phyloP scores from a whole-genome alignment of 2,113 vertebrate species.

The Hippocampus zosterae region DNA sequence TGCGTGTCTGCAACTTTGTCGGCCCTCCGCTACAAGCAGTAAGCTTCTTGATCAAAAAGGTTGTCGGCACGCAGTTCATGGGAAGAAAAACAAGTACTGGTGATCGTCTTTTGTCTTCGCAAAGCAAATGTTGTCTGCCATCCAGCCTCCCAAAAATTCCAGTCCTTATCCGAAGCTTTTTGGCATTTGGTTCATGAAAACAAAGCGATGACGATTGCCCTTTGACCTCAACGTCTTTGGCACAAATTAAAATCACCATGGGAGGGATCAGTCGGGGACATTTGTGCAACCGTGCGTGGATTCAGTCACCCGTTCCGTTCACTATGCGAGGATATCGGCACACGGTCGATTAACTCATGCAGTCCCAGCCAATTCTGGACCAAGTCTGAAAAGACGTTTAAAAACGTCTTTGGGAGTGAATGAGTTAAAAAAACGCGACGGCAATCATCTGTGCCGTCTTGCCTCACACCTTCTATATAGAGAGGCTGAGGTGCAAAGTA shows the following conservation, averaged over 20 bases:
- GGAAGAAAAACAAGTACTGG: no score
- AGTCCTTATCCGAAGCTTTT: neutral
- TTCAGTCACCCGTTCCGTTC: neutral
- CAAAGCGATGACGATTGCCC: neutral
- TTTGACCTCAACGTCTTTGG: neutral
- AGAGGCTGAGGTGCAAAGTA: neutral
- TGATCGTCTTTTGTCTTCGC: no score
- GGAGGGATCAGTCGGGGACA: neutral
- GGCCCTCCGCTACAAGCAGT: neutral
- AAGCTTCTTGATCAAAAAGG: neutral
- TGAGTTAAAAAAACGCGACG: neutral
- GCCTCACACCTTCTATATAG: neutral
- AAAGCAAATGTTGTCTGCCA: neutral
- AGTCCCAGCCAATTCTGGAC: no score
- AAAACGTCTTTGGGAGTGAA: no score
- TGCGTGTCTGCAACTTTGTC: no score
- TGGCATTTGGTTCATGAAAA: neutral
- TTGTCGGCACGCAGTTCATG: no score
- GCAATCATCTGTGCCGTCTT: neutral
- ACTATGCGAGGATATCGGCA: neutral
- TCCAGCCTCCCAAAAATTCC: neutral
- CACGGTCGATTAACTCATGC: neutral
- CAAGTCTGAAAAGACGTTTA: no score
- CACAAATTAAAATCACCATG: no score
- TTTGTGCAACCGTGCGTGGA: neutral